A percentile compares a stretch with the other conserved stretches of the same genome.
Conservation (phyloP, 2,888 invertebrate species). For the Leptinotarsa juncta region DNA sequence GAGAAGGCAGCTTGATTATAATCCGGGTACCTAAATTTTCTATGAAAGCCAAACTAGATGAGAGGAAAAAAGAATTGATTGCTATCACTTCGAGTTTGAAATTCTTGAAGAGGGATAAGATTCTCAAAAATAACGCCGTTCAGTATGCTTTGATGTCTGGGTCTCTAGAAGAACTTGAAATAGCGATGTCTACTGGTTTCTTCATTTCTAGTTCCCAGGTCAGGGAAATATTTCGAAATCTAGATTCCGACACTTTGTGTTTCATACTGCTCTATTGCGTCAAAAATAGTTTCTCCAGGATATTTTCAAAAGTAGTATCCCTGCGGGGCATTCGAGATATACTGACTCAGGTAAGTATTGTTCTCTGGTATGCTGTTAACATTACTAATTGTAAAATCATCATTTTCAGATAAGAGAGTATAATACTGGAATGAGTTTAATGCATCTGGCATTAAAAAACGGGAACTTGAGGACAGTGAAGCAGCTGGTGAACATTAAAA, state of each 20-base stretch:
- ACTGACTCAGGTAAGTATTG: too few relatives aligned
- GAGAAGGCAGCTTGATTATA: background rate
- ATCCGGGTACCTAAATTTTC: background rate
- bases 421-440: conserved; percentile 27
- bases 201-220: background rate
- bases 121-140: background rate
- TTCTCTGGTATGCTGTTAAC: too few relatives aligned
- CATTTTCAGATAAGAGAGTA: too few relatives aligned
- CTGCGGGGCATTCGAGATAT: too few relatives aligned
- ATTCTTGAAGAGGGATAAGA: background rate
- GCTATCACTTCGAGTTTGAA: background rate
- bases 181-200: background rate
- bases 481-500: background rate
- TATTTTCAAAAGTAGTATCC: too few relatives aligned
- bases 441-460: conserved; percentile 28
- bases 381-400: too few relatives aligned
- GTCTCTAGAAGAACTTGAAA: conserved; percentile 7
- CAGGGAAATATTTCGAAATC: background rate
- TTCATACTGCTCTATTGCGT: conserved; percentile 2
- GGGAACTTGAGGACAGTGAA: conserved; percentile 8
- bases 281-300: too few relatives aligned
- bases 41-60: background rate
- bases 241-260: conserved; percentile 5
- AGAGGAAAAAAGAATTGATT: background rate
- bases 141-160: conserved; percentile 12